phyloP scores from a whole-genome alignment of 2,888 invertebrate species.

The Lochmaea crataegi region DNA sequence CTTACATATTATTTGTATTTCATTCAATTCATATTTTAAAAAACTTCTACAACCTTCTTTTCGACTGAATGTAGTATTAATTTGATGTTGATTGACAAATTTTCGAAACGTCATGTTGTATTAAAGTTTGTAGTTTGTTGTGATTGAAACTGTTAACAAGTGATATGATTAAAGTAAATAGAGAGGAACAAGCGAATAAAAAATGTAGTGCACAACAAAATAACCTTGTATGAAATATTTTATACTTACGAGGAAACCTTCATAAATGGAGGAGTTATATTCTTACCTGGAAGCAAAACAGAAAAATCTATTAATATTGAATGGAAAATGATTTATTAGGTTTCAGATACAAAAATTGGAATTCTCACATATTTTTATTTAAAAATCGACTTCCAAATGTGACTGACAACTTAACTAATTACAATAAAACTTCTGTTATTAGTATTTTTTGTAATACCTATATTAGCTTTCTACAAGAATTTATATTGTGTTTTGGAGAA shows the following conservation, averaged over 20 bases:
- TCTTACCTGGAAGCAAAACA: conserved; percentile 5
- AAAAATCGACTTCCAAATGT: no score
- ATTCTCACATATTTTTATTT: no score
- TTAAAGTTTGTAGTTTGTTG: neutral
- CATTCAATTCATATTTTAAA: neutral
- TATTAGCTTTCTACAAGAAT: no score
- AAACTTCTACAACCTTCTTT: no score
- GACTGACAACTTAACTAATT: no score
- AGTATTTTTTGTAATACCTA: no score
- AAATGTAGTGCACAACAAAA: neutral
- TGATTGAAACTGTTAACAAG: neutral
- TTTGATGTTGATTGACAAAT: neutral
- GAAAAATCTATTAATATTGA: neutral
- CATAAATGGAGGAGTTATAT: neutral
- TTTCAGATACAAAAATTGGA: no score
- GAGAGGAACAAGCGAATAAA: neutral
- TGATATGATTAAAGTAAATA: neutral
- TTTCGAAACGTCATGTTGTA: neutral
- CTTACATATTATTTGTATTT: neutral
- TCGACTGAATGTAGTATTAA: neutral
- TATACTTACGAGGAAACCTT: neutral
- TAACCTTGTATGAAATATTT: neutral
- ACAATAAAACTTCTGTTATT: no score
- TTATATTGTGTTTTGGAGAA: no score
- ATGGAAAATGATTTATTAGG: neutral